Evolutionary conservation across 2,888 invertebrate genomes (phyloP).

Genomic region (Zaprionus bogoriensis): DNA sequence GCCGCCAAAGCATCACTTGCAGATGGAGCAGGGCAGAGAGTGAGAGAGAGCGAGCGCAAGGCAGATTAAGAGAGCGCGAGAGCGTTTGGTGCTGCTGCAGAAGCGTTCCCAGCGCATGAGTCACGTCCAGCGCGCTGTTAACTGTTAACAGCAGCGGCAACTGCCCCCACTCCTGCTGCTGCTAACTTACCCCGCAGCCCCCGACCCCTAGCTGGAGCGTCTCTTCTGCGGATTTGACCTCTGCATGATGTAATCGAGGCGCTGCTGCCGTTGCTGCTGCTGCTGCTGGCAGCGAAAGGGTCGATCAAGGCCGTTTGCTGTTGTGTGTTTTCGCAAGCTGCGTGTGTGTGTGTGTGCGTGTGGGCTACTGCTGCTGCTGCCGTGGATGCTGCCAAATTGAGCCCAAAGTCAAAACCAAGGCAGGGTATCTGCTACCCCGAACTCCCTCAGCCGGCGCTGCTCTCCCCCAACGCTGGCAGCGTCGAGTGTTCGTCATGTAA

Average conservation of each 20-base stretch:
- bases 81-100: slow-evolving; percentile 17
- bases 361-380: neutral
- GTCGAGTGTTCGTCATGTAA: slow-evolving; percentile 54
- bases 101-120: slow-evolving; percentile 46
- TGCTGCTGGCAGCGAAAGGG: slow-evolving; percentile 41
- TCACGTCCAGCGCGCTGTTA: slow-evolving; percentile 21
- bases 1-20: slow-evolving; percentile 7
- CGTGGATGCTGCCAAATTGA: slow-evolving; percentile 39
- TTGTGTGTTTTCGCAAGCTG: neutral
- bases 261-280: neutral
- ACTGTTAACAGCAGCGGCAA: slow-evolving; percentile 26
- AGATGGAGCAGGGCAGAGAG: neutral
- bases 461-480: neutral
- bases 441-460: too few relatives aligned
- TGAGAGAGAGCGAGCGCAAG: neutral
- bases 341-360: neutral
- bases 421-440: neutral
- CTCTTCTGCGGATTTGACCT: slow-evolving; percentile 14
- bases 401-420: slow-evolving; percentile 55
- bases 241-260: slow-evolving; percentile 48
- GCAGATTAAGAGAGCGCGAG: neutral
- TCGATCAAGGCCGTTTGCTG: slow-evolving; percentile 35
- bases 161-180: neutral
- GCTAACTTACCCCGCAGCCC: neutral
- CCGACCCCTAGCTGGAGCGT: neutral